A percentile compares a stretch with the other conserved stretches of the same genome.
phyloP scores from a whole-genome alignment of 2,113 vertebrate genomes.

The Syrrhaptes paradoxus region DNA sequence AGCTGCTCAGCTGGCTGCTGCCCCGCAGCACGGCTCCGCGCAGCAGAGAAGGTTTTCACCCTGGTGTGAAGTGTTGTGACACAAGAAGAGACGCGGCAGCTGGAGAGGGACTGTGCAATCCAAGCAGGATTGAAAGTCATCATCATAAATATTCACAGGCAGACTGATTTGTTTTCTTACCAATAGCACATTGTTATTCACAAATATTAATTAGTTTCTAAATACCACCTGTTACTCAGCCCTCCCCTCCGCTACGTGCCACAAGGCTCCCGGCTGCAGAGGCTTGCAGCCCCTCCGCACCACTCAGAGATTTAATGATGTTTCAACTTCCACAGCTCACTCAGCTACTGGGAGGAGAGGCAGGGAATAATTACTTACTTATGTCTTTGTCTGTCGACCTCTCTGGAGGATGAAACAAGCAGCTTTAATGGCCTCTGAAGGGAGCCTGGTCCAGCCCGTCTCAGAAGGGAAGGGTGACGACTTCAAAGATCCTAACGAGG shows the following conservation, averaged over 20 bases:
- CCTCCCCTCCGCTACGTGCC: not conserved
- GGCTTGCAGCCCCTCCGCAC: not conserved
- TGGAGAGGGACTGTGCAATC: not conserved
- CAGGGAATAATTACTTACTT: slow-evolving; percentile 54
- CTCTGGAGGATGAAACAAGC: not conserved
- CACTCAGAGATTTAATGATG: slow-evolving; percentile 42
- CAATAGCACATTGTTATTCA: slow-evolving; percentile 32
- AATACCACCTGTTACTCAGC: slow-evolving; percentile 41
- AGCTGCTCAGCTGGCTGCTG: not conserved
- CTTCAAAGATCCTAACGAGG: slow-evolving; percentile 5
- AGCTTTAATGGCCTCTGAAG: slow-evolving; percentile 37
- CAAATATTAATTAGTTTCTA: slow-evolving; percentile 58
- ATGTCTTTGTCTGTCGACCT: not conserved
- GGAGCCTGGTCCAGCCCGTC: not conserved
- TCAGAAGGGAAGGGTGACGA: not conserved
- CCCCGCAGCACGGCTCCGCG: fast-evolving
- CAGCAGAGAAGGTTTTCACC: not conserved
- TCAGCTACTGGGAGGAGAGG: not conserved
- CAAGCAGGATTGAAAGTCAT: not conserved
- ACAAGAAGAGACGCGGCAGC: not conserved
- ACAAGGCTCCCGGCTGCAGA: not conserved
- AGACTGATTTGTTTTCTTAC: slow-evolving; percentile 52
- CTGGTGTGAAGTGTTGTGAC: not conserved
- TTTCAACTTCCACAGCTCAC: not conserved
- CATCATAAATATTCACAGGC: slow-evolving; percentile 39